Evolutionary conservation across 1,140 invertebrate species (phyloP), one percentile per base, ranked within the genome.

Genomic region (Geopemphigus sp.): DNA sequence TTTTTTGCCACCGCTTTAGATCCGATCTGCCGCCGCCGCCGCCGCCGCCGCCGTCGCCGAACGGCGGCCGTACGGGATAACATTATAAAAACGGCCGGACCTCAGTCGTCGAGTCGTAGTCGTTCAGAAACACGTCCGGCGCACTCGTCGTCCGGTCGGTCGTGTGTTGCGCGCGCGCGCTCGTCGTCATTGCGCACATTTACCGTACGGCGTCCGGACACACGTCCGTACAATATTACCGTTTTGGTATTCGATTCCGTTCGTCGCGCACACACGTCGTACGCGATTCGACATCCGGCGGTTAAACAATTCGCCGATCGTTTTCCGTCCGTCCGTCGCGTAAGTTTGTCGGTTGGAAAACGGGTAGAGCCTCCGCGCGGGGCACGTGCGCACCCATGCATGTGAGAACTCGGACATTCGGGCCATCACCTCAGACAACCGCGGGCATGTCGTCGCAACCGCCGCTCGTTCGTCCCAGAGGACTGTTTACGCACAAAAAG

Each of bases 401-500:
- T 22, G 68, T 17, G 4, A 72, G 50, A 29, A 29, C 68, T 0
- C 24, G 19, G 17, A 53, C 26, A 19, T 54, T 72, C 26, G 47
- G 47, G 11, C 26, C 54, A 54, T 14, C 72, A 24, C 26, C 72
- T 24, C 53, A 39, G 12, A 10, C 39, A 11, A 6, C 57, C 57
- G 17, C 57, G 32, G 57, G 39, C n/a, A 78, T 78, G 74, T 57
- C 39, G 22, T 78, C 74, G 56, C 74, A 78, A 22, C 74, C 57
- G 32, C 39, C 32, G 8, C 74, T 78, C 17, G 24, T 63, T 8
- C 74, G 74, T 24, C 57, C 74, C n/a, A 47, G 72, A 32, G 72
- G 73, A 78, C n/a, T 78, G 56, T 78, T 78, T 24, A 6, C 22
- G 22, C 57, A 78, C 57, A 63, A 78, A 78, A 78, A 78, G 57